Evolutionary conservation across 1,140 invertebrate species (phyloP).

Genomic region (Colletes latitarsis): DNA sequence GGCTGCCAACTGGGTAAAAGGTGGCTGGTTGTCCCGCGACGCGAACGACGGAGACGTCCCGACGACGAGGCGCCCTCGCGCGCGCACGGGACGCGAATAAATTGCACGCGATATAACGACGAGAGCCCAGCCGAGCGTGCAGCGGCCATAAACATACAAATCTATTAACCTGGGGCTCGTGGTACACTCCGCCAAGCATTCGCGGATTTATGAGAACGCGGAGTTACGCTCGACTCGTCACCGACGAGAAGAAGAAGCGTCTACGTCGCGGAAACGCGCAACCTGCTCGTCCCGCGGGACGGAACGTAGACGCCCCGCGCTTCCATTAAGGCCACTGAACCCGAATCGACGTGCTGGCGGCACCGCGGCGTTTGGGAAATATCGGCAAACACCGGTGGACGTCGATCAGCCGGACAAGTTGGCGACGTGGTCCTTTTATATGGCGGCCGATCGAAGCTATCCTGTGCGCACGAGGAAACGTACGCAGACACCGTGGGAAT

Average conservation of each 20-base stretch:
- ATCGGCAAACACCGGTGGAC: neutral
- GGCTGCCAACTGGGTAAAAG: constrained; percentile 25
- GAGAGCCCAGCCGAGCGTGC: neutral
- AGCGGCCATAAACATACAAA: constrained; percentile 26
- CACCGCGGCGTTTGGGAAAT: neutral
- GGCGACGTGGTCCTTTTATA: no score
- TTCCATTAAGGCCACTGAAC: neutral
- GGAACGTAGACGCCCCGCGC: neutral
- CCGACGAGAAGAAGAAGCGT: neutral
- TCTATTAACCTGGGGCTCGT: constrained; percentile 24
- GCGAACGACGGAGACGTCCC: constrained; percentile 31
- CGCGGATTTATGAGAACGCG: neutral
- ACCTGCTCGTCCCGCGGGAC: neutral
- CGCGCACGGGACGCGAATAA: neutral
- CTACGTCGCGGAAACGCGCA: neutral
- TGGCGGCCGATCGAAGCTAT: neutral
- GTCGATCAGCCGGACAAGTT: constrained; percentile 6
- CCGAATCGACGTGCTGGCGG: neutral
- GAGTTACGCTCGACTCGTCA: neutral
- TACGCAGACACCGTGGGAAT: neutral
- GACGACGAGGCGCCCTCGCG: constrained; percentile 27
- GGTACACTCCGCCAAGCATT: neutral
- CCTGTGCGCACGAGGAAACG: neutral
- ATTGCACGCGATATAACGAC: constrained; percentile 12
- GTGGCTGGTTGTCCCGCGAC: constrained; percentile 16